Base-by-base conservation (phyloP, 2,113 vertebrate genomes). In the Poecile atricapillus region DNA sequence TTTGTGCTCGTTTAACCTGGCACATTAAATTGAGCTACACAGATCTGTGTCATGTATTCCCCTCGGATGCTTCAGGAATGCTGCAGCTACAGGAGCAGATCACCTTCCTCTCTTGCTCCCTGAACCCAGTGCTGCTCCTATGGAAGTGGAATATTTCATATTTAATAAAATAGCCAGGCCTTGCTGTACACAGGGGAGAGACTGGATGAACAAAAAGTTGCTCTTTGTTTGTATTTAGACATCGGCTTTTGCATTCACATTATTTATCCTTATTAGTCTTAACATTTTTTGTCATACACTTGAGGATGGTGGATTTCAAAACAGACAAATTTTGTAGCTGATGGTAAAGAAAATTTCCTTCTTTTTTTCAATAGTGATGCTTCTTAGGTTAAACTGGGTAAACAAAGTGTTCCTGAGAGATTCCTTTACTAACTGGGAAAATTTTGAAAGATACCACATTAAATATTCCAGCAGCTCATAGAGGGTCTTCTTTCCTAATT, bases 21-120 rank as follows among this genome's bases (percentile, higher is more conserved):
- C 58, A 56, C 69, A 49, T 52, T 58, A 46, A 95, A 94, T 13
- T 35, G 93, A 95, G 91, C 95, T 91, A 43, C 94, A 87, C 69
- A 75, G 87, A 89, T 89, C 53, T 7, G 77, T 95, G 89, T 82
- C 31, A 0, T 43, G 47, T 41, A 47, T 77, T 94, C 89, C 89
- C 94, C 82, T 73, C 1, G 39, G 93, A 83, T 69, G 81, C 78
- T 1, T 77, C 78, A 62, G 14, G 28, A 47, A 9, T 22, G 22
- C 77, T 76, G 74, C 53, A 87, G 55, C 71, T 62, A 30, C n/a
- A 55, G 58, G 73, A 77, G 56, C 28, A 18, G n/a, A 67, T 85
- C 91, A 74, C 93, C 87, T 82, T 74, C 87, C 74, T 23, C 60
- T n/a, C 28, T 2, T 60, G 58, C 79, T 85, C 70, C 53, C 3